Evolutionary conservation across 2,797 vertebrate genomes (phyloP), one percentile per base, ranked within the genome.

Genomic region (Sparus aurata): DNA sequence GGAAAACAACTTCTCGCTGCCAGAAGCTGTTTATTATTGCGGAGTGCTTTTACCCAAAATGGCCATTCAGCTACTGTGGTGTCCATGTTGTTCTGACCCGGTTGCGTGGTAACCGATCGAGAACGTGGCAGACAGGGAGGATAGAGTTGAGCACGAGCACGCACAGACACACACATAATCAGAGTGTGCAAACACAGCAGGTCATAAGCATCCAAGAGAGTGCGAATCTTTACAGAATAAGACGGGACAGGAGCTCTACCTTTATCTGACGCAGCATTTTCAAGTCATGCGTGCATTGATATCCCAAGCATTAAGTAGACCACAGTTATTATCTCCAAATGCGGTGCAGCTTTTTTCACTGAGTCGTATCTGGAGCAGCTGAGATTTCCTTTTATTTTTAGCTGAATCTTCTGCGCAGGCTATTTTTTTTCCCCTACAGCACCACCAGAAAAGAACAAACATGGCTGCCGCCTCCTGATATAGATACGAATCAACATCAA

Each of bases 1-100:
- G 92, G 91, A 94, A 94, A 94, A 94, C 90, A 93, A 90, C 89
- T 85, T 86, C 84, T 67, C 73, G 0, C 75, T 91, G 92, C 93
- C 93, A 94, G 89, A 93, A 89, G 90, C 89, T 94, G 91, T 93
- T 93, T 93, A 89, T 92, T 92, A 91, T 90, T 93, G 90, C 87
- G 85, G 86, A 88, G 80, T 75, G 89, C 89, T 92, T 93, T 94
- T 93, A 94, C 92, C 91, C 91, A 92, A 93, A 94, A 94, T 93
- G 91, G 90, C 90, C 87, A 94, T 94, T 90, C 90, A 91, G 92
- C 91, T 92, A 90, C 90, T 84, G 91, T 76, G 82, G 86, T 89
- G 88, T 92, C 85, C 90, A 18, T 94, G 92, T 93, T 94, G 89
- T 91, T 88, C 86, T 88, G 89, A 90, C 89, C 87, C 73, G 81